These are phyloP conservation scores for Thinocorus orbignyianus DNA, from an alignment of 2,113 vertebrate species.

Conservation along the genomic window DNA sequence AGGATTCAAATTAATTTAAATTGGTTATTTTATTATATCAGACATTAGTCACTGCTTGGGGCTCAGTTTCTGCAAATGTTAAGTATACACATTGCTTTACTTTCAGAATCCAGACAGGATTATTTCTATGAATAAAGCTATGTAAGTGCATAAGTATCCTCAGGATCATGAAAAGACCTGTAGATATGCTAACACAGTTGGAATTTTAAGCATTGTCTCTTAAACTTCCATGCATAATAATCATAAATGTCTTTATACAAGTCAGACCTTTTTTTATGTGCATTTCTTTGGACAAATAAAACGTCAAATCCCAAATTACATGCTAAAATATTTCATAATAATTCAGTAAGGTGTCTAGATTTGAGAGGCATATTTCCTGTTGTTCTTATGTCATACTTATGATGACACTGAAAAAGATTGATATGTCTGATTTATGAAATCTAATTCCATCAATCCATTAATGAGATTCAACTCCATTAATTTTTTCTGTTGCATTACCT, in stretches of 20 bases:
- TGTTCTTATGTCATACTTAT: too few species aligned
- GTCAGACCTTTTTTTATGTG: not conserved
- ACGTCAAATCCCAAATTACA: not conserved
- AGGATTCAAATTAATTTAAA: not conserved
- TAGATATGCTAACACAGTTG: not conserved
- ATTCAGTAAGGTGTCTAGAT: not conserved
- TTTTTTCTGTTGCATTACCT: rapidly evolving
- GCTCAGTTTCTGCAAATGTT: not conserved
- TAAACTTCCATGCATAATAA: not conserved
- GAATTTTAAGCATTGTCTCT: not conserved
- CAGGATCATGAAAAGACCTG: not conserved
- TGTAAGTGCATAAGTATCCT: not conserved
- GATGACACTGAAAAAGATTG: not conserved
- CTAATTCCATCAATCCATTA: not conserved
- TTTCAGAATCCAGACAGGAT: not conserved
- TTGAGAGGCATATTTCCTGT: not conserved
- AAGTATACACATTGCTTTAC: not conserved
- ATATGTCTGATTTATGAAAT: not conserved
- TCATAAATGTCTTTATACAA: not conserved
- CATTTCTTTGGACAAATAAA: not conserved
- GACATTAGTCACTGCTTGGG: not conserved
- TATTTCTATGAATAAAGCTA: not conserved
- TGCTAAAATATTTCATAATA: not conserved
- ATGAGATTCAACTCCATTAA: not conserved
- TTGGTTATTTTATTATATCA: not conserved